A percentile compares a stretch with the other conserved stretches of the same genome.
Conservation (phyloP, 2,888 invertebrate species). For the Drosophila kokeensis region DNA sequence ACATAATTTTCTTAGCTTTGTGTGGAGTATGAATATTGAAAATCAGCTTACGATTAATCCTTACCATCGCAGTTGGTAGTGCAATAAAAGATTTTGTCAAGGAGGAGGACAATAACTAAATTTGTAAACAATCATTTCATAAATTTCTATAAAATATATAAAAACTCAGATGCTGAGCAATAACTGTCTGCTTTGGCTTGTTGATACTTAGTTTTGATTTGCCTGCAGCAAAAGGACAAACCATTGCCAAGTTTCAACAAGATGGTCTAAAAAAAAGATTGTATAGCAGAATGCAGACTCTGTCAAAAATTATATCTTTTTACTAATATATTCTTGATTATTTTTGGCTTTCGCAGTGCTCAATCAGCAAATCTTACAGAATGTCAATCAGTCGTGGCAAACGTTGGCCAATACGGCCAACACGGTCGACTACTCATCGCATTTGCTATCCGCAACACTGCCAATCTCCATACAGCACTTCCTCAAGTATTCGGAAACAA, state of each 20-base stretch:
- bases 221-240: neutral
- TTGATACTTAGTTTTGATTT: neutral
- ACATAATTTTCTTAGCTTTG: neutral
- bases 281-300: neutral
- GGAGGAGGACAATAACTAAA: neutral
- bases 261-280: neutral
- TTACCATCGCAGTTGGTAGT: no score
- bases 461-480: constrained; percentile 86
- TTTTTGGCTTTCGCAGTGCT: constrained; percentile 73
- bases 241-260: neutral
- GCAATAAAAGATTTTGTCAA: neutral
- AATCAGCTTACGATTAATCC: neutral
- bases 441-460: constrained; percentile 85
- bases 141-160: neutral
- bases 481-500: constrained; percentile 85
- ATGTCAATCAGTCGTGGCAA: constrained; percentile 85
- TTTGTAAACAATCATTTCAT: neutral
- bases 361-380: constrained; percentile 85
- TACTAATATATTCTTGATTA: constrained; percentile 4
- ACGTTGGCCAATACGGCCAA: constrained; percentile 85
- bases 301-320: neutral
- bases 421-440: constrained; percentile 85
- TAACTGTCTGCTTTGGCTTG: neutral
- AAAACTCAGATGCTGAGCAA: neutral
- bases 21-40: neutral